Conservation (phyloP, 2,888 invertebrate species). For the Cynaeus angustus region DNA sequence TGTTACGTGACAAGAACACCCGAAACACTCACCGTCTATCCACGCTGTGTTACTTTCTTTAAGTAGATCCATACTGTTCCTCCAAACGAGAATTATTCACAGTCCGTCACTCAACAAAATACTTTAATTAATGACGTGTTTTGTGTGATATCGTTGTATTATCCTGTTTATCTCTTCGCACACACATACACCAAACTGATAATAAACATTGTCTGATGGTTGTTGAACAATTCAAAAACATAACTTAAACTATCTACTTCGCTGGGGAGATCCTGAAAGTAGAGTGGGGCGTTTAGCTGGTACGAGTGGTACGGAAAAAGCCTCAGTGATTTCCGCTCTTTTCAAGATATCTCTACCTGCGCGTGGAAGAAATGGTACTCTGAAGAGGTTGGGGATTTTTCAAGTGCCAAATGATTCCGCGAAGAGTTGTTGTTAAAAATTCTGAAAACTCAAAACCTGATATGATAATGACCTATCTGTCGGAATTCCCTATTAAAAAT, state of each 20-base stretch:
- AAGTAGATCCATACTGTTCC: conserved; percentile 36
- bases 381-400: not conserved
- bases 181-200: conserved; percentile 32
- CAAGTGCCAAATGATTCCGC: not conserved
- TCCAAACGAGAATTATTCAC: not conserved
- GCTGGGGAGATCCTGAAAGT: conserved; percentile 35
- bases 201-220: conserved; percentile 34
- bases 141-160: not conserved
- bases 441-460: too few relatives aligned
- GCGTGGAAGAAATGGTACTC: conserved; percentile 15
- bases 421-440: not conserved
- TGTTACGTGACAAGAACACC: not conserved
- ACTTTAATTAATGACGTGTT: conserved; percentile 15
- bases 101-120: not conserved
- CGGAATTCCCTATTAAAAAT: too few relatives aligned
- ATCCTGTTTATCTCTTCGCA: conserved; percentile 36
- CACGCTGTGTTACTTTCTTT: conserved; percentile 52
- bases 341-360: conserved; percentile 18
- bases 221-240: conserved; percentile 43
- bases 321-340: conserved; percentile 45
- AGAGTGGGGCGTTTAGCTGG: conserved; percentile 54
- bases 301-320: conserved; percentile 56
- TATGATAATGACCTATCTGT: too few relatives aligned
- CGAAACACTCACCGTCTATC: conserved; percentile 50
- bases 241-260: conserved; percentile 27